These are phyloP conservation scores for Triplophysa rosa DNA, from an alignment of 2,113 vertebrate species.

Conservation along the genomic window DNA sequence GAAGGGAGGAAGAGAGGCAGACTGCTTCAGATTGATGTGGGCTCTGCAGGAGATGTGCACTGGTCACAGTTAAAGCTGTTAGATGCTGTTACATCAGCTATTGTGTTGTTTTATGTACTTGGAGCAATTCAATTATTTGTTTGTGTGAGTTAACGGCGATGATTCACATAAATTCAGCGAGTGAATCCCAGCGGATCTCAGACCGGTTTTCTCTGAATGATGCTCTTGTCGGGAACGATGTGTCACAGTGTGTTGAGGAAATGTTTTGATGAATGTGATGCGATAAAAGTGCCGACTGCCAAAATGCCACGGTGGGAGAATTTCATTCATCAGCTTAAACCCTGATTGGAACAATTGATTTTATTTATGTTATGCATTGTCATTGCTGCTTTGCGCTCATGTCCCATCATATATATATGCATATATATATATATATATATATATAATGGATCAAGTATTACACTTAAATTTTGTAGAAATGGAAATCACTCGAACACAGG, in stretches of 20 bases:
- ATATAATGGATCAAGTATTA: neutral
- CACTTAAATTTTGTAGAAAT: no score
- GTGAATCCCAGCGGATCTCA: constrained; percentile 88
- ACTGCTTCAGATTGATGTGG: constrained; percentile 39
- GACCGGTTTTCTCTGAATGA: constrained; percentile 75
- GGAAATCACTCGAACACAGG: neutral
- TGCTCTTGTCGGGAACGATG: constrained; percentile 79
- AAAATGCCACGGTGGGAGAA: constrained; percentile 84
- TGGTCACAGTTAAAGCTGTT: constrained; percentile 78
- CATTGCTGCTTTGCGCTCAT: neutral
- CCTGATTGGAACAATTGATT: constrained; percentile 78
- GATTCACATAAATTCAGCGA: constrained; percentile 82
- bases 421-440: no score
- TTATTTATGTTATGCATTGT: neutral
- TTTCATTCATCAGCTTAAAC: constrained; percentile 87
- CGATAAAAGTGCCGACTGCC: constrained; percentile 87
- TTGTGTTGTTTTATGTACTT: constrained; percentile 83
- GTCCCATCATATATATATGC: neutral
- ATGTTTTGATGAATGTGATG: constrained; percentile 87
- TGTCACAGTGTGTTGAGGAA: constrained; percentile 84
- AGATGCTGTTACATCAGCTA: constrained; percentile 77
- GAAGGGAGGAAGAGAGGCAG: constrained; percentile 9
- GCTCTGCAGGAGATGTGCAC: constrained; percentile 50
- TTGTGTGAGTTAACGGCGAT: constrained; percentile 74
- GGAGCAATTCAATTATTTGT: constrained; percentile 87